Percentiles rank a stretch among this genome's conserved stretches.
These are phyloP conservation scores for Catostylus mosaicus DNA, from an alignment of 30 jellyfish, hydroid and myxozoan genomes.

Conservation along the genomic window DNA sequence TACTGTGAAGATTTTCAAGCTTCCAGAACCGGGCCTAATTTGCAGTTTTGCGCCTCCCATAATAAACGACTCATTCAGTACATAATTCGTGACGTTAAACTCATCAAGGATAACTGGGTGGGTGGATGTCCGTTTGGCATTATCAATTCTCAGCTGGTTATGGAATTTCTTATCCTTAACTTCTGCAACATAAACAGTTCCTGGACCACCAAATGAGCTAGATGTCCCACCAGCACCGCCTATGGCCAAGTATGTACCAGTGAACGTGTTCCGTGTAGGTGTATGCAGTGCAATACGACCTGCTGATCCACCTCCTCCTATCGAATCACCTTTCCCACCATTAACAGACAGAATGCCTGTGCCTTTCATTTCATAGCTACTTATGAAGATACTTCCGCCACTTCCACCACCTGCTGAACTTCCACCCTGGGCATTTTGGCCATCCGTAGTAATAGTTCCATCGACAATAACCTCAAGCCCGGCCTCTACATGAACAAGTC, in stretches of 20 bases:
- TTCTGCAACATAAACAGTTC: constrained; percentile 54
- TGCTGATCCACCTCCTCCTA: constrained; percentile 71
- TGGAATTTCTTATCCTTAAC: constrained; percentile 15
- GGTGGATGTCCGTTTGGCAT: constrained; percentile 23
- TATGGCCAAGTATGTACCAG: constrained; percentile 42
- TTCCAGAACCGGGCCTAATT: constrained; percentile 52
- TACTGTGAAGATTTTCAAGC: constrained; percentile 4
- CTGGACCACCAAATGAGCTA: constrained; percentile 73
- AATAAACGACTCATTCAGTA: constrained; percentile 14
- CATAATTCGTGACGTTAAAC: constrained; percentile 33
- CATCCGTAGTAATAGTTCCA: constrained; percentile 53
- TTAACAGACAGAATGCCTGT: constrained; percentile 48
- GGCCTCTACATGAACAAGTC: constrained; percentile 39
- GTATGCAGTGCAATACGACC: constrained; percentile 70
- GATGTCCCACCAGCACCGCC: constrained; percentile 57
- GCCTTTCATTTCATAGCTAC: constrained; percentile 49
- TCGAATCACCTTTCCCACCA: constrained; percentile 59
- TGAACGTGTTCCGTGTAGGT: constrained; percentile 18
- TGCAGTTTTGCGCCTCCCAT: constrained; percentile 65
- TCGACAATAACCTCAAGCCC: constrained; percentile 50
- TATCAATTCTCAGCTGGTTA: constrained; percentile 43
- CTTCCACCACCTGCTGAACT: constrained; percentile 78
- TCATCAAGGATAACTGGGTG: constrained; percentile 64
- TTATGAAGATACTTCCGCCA: constrained; percentile 61
- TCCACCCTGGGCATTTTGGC: constrained; percentile 31